Evolutionary conservation across 2,113 vertebrate species (phyloP), one percentile per base, ranked within the genome.

Genomic region (Microcebus tavaratra): DNA sequence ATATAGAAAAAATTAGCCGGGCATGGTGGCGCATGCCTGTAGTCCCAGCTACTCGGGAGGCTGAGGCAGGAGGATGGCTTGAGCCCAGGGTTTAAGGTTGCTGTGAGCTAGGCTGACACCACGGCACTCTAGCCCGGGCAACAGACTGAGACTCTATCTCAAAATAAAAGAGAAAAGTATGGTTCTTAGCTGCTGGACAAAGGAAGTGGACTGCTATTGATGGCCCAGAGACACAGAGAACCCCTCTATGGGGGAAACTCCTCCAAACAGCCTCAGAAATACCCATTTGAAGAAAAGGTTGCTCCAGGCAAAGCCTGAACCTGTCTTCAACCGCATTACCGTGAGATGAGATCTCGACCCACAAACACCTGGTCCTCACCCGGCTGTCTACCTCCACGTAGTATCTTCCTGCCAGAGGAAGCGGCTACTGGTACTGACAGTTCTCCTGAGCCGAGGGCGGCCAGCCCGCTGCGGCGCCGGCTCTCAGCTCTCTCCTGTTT

Each of bases 161-260:
- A 45, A 45, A 45, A 45, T 8, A 45, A 45, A 45, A 45, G 8
- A 14, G 57, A 95, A 85, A 76, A n/a, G 3, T 18, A n/a, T 4
- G 5, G 94, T 97, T 85, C 85, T 96, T 96, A 75, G n/a, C 61
- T 73, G 90, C 81, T 76, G 23, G 27, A 73, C 95, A 96, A 87
- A 81, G n/a, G 81, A 85, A 88, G 75, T 18, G 0, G 89, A 68
- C 84, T 86, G 79, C 92, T 97, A 90, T 85, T 90, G 98, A 96
- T 97, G 97, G 67, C 11, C 87, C 83, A 23, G 55, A 85, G 96
- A 81, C 61, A 25, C 31, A 29, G 0, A 1, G 39, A 89, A 70
- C 76, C 6, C 29, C 20, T 96, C 53, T 67, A 59, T 73, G 31
- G 59, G 45, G 67, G 36, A 65, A 34, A 0, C 23, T 17, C 21